Evolutionary conservation across 2,797 vertebrate species (phyloP).

Genomic region (Cossypha caffra): DNA sequence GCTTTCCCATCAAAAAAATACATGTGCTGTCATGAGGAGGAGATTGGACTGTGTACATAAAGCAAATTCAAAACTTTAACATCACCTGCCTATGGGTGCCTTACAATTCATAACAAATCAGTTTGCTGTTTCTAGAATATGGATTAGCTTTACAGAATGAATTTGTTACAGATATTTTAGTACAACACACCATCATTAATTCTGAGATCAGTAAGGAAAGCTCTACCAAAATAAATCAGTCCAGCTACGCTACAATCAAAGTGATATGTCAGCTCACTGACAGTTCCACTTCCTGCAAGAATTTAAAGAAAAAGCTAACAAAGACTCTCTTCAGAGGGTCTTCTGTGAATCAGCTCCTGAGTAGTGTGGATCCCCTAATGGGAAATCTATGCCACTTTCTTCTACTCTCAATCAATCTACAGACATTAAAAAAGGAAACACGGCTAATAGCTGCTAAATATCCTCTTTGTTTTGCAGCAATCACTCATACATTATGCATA

Average conservation of each 20-base stretch:
- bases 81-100: neutral
- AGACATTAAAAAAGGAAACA: neutral
- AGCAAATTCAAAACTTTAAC: neutral
- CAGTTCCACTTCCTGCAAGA: neutral
- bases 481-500: neutral
- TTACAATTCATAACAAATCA: neutral
- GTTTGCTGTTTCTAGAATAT: neutral
- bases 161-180: neutral
- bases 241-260: neutral
- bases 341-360: neutral
- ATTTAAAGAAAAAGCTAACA: neutral
- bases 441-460: neutral
- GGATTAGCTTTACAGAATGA: neutral
- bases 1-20: neutral
- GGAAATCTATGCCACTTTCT: neutral
- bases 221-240: neutral
- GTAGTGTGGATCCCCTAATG: neutral
- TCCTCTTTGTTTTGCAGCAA: neutral
- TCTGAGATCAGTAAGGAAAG: neutral
- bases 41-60: neutral
- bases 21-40: rapidly evolving
- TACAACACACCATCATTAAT: neutral
- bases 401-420: neutral
- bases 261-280: neutral
- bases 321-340: neutral